phyloP scores from a whole-genome alignment of 2,113 vertebrate genomes.

The Microtus montanus region DNA sequence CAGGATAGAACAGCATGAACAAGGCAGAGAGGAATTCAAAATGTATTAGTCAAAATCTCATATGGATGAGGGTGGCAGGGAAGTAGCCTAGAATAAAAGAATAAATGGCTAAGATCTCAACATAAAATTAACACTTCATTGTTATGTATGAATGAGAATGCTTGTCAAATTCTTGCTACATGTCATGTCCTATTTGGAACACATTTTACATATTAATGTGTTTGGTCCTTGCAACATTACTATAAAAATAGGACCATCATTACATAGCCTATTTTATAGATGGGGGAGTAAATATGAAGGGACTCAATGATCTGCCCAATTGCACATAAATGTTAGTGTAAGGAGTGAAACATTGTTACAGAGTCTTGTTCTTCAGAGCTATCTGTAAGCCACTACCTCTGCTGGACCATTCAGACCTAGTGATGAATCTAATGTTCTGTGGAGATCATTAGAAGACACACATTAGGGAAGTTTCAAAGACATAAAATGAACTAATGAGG shows the following conservation, averaged over 20 bases:
- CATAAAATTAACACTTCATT: neutral
- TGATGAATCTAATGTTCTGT: slow-evolving; percentile 3
- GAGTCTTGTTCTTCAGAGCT: neutral
- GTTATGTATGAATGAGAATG: neutral
- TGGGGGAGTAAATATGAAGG: neutral
- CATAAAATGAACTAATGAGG: slow-evolving; percentile 43
- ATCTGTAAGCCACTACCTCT: neutral
- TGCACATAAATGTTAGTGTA: neutral
- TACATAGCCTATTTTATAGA: neutral
- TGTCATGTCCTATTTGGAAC: neutral
- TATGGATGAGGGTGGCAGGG: neutral
- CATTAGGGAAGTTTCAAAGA: slow-evolving; percentile 21
- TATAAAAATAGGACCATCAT: neutral
- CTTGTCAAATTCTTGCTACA: neutral
- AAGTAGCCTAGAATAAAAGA: neutral
- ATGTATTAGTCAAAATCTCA: neutral
- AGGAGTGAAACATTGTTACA: neutral
- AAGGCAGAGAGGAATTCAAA: neutral
- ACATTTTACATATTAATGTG: neutral
- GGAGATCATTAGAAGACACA: neutral
- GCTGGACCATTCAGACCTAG: neutral
- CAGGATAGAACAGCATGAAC: neutral
- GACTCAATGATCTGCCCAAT: neutral
- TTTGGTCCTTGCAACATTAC: neutral
- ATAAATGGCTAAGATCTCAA: neutral